Evolutionary conservation across 2,797 vertebrate genomes (phyloP), one percentile per base, ranked within the genome.

Genomic region (Bradypodion ventrale): DNA sequence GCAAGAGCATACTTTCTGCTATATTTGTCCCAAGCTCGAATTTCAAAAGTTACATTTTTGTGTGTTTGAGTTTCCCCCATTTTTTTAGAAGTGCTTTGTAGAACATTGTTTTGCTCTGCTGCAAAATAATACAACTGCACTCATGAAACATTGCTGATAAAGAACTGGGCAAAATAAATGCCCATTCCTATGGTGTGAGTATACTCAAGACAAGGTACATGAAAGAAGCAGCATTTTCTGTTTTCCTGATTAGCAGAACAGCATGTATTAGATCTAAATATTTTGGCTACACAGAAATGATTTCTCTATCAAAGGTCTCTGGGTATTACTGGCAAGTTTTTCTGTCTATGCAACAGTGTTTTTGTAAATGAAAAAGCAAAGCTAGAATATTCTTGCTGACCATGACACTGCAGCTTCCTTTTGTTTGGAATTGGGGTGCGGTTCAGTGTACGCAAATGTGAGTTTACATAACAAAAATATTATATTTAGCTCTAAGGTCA

Each of bases 391-490:
- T 27, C 75, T 69, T 76, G 21, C n/a, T 56, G 32, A 8, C 25
- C 44, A 32, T 7, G 46, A 25, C 2, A 63, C 49, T 0, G 0
- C 56, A 78, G 79, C 80, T 88, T 35, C 15, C 8, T 78, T 29
- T 70, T 40, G 1, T 80, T 78, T 83, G 32, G 1, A 32, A 7
- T n/a, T n/a, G n/a, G n/a, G n/a, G n/a, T n/a, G n/a, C n/a, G n/a
- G n/a, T n/a, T n/a, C n/a, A n/a, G n/a, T n/a, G n/a, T n/a, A n/a
- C n/a, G n/a, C n/a, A n/a, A n/a, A n/a, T n/a, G 23, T 83, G 73
- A 85, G 19, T 46, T 81, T 83, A 85, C 49, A n/a, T 37, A 87
- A 81, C 5, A 91, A 85, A 84, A 92, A 35, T 5, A 1, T 74
- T 84, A 29, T 75, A 83, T 88, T 75, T 90, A 90, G 15, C 15